These are phyloP conservation scores for Prionailurus viverrinus DNA, from an alignment of 2,113 vertebrate species.

Conservation along the genomic window DNA sequence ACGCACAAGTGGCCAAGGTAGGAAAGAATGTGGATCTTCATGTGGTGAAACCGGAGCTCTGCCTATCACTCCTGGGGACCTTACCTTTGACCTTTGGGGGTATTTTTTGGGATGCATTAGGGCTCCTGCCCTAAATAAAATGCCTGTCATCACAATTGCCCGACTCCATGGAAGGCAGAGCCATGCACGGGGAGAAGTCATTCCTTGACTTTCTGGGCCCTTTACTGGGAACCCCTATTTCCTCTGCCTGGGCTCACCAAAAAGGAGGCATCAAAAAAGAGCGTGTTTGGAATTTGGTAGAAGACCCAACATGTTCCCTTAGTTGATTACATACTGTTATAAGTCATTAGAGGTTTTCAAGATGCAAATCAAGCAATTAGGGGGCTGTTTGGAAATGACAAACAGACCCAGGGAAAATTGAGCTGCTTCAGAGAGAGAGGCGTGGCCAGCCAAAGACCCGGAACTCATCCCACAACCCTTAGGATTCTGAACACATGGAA, in stretches of 20 bases:
- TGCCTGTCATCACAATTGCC: too few species aligned
- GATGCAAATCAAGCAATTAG: conserved; percentile 41
- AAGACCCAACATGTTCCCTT: not conserved
- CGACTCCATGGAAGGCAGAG: too few species aligned
- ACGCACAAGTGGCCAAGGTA: too few species aligned
- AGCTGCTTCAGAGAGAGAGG: not conserved
- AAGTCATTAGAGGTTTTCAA: conserved; percentile 65
- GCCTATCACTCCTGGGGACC: not conserved
- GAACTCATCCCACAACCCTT: not conserved
- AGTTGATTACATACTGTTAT: not conserved
- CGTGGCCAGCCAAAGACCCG: not conserved
- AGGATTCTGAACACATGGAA: not conserved
- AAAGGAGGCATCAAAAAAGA: not conserved
- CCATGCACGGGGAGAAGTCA: not conserved
- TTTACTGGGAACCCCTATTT: not conserved
- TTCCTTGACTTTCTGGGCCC: not conserved
- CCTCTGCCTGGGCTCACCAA: not conserved
- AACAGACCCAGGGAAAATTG: not conserved
- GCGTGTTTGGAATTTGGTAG: not conserved
- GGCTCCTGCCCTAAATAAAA: too few species aligned
- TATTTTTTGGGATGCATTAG: not conserved
- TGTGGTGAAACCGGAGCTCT: not conserved
- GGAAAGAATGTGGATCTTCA: not conserved
- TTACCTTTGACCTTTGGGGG: not conserved
- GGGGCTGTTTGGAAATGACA: conserved; percentile 22